Evolutionary conservation across 2,113 vertebrate species (phyloP).

Genomic region (Peromyscus maniculatus): DNA sequence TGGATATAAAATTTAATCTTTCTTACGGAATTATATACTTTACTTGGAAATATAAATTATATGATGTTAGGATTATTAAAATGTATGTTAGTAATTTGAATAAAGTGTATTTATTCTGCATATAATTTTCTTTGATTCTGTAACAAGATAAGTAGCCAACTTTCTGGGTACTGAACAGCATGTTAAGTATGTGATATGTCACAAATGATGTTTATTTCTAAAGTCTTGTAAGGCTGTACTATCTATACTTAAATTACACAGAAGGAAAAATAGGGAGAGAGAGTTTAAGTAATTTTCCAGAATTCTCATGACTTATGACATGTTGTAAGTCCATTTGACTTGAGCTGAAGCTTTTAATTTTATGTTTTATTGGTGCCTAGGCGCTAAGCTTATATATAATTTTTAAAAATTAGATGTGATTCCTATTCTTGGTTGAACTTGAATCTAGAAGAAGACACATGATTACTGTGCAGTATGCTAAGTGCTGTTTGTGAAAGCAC

Average conservation of each 20-base stretch:
- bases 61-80: constrained; percentile 79
- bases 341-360: constrained; percentile 29
- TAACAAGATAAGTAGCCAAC: neutral
- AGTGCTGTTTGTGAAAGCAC: neutral
- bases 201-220: constrained; percentile 42
- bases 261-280: constrained; percentile 38
- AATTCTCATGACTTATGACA: neutral
- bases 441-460: neutral
- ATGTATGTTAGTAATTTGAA: constrained; percentile 62
- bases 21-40: constrained; percentile 47
- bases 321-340: neutral
- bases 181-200: constrained; percentile 38
- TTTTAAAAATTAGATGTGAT: neutral
- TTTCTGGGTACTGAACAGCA: constrained; percentile 27
- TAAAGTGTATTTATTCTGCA: constrained; percentile 69
- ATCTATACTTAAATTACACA: neutral
- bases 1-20: constrained; percentile 43
- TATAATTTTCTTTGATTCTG: constrained; percentile 44
- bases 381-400: neutral
- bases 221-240: neutral
- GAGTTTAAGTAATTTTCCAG: neutral
- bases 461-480: neutral
- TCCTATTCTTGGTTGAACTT: neutral
- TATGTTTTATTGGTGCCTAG: neutral
- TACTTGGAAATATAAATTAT: constrained; percentile 66